A percentile compares a stretch with the other conserved stretches of the same genome.
These are phyloP conservation scores for Oreochromis niloticus DNA, from an alignment of 2,113 vertebrate genomes.

Conservation along the genomic window DNA sequence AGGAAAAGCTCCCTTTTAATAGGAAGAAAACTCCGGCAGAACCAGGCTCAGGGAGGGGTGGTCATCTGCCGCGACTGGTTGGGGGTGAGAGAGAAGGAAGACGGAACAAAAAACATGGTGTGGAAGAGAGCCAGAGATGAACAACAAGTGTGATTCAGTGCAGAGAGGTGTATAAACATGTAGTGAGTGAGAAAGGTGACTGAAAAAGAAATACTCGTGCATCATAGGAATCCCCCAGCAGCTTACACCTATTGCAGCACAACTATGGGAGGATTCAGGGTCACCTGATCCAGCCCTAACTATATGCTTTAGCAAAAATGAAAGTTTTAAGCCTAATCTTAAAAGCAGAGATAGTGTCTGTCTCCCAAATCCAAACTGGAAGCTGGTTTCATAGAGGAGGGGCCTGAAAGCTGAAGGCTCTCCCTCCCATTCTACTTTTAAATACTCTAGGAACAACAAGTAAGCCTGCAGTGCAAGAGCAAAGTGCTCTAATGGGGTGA, in stretches of 20 bases:
- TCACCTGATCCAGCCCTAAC: background rate
- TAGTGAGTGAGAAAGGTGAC: background rate
- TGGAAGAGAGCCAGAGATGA: background rate
- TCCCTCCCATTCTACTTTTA: too few species aligned
- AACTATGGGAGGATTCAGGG: background rate
- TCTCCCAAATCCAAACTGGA: background rate
- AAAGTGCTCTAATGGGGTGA: too few species aligned
- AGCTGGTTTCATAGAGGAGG: too few species aligned
- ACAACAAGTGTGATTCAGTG: background rate
- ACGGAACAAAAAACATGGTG: background rate
- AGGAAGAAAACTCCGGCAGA: background rate
- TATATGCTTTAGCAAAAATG: background rate
- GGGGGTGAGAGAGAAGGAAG: background rate
- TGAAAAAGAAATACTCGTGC: background rate
- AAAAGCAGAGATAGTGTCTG: background rate
- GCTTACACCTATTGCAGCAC: background rate
- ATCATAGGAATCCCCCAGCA: background rate
- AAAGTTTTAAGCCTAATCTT: background rate
- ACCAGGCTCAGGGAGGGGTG: background rate
- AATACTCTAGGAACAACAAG: too few species aligned
- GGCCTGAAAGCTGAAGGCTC: too few species aligned
- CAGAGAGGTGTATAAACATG: background rate
- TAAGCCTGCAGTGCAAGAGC: too few species aligned
- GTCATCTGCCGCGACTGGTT: background rate
- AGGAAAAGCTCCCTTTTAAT: background rate